These are phyloP conservation scores for Mobula birostris DNA, from an alignment of 2,113 vertebrate species.

Conservation along the genomic window DNA sequence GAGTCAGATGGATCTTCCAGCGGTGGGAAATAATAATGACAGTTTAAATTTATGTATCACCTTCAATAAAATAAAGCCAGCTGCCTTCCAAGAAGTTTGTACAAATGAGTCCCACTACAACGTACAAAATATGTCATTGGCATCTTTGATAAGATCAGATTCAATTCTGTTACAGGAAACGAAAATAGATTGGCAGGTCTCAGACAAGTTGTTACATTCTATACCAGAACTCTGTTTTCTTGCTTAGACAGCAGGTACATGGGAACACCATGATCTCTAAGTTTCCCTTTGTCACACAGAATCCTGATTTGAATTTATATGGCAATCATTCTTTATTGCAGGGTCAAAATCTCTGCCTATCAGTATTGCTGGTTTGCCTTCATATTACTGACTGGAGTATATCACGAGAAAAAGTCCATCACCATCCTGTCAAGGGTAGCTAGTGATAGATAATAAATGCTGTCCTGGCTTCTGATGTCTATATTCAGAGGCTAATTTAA, in stretches of 20 bases:
- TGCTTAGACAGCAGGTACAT: background rate
- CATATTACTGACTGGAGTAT: background rate
- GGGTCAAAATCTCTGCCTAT: background rate
- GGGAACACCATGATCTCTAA: background rate
- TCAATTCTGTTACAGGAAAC: too few relatives aligned
- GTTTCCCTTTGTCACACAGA: background rate
- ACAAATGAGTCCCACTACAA: too few relatives aligned
- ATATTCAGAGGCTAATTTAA: background rate
- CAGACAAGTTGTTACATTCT: too few relatives aligned
- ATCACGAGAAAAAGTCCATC: background rate
- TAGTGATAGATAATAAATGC: background rate
- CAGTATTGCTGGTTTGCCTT: background rate
- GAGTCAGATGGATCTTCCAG: background rate
- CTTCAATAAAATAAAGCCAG: too few relatives aligned
- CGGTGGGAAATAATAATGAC: background rate
- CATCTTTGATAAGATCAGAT: too few relatives aligned
- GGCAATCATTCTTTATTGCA: background rate
- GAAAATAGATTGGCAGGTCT: too few relatives aligned
- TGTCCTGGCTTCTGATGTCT: background rate
- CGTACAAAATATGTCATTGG: too few relatives aligned
- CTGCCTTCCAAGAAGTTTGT: too few relatives aligned
- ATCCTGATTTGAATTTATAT: background rate
- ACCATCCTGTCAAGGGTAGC: background rate
- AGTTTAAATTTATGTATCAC: too few relatives aligned
- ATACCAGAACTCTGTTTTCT: background rate